phyloP scores from a whole-genome alignment of 2,888 invertebrate genomes.

The Philopedon plagiatum region DNA sequence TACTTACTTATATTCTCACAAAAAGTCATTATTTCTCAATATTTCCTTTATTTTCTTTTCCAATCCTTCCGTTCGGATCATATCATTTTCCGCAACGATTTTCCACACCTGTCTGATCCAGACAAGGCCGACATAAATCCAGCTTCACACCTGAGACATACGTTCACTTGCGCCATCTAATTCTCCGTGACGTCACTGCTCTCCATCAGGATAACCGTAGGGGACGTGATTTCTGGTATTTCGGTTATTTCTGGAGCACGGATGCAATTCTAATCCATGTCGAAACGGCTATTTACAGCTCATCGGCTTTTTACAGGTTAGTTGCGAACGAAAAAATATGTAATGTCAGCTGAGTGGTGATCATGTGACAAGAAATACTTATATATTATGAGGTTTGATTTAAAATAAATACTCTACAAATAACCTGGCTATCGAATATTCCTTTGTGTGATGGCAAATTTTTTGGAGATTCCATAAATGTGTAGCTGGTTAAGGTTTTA shows the following conservation, averaged over 20 bases:
- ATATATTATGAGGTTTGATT: no score
- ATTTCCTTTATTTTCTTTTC: neutral
- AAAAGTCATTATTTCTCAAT: conserved; percentile 2
- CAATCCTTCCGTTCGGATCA: conserved; percentile 8
- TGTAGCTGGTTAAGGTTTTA: no score
- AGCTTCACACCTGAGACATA: conserved; percentile 24
- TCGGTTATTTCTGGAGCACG: conserved; percentile 14
- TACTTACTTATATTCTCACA: neutral
- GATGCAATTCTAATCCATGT: conserved; percentile 36
- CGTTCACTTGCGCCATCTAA: conserved; percentile 34
- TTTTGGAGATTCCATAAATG: no score
- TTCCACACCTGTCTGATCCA: conserved; percentile 32
- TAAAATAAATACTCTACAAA: no score
- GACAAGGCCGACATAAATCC: conserved; percentile 24
- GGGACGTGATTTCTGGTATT: conserved; percentile 44
- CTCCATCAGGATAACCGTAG: conserved; percentile 30
- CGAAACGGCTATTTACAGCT: conserved; percentile 32
- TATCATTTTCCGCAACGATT: neutral
- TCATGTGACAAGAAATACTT: no score
- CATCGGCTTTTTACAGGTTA: conserved; percentile 17
- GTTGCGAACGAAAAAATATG: neutral
- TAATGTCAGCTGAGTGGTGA: no score
- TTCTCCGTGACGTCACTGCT: conserved; percentile 40
- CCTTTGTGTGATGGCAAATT: no score
- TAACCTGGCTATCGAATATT: no score